Conservation (phyloP, 2,888 invertebrate species). For the Euzetes globulus region DNA sequence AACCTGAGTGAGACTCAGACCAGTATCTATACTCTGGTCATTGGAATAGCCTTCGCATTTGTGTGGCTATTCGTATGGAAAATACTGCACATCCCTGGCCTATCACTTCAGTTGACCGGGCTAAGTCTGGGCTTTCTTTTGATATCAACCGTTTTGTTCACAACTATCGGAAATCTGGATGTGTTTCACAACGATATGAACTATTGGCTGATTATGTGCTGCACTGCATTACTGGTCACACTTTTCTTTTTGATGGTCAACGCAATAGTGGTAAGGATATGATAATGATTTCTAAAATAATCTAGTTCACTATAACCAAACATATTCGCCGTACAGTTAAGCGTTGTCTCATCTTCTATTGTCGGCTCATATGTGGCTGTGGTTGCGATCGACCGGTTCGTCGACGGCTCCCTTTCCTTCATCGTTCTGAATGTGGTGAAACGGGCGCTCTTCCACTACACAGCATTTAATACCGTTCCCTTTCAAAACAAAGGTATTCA, state of each 20-base stretch:
- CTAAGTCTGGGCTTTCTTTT: conserved; percentile 58
- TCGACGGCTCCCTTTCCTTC: conserved; percentile 60
- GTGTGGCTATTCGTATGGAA: conserved; percentile 60
- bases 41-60: conserved; percentile 56
- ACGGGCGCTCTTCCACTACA: conserved; percentile 54
- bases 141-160: conserved; percentile 56
- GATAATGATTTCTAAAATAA: background rate
- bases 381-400: conserved; percentile 58
- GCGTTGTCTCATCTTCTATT: conserved; percentile 58
- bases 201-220: conserved; percentile 59
- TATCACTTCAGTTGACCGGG: conserved; percentile 56
- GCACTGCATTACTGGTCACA: conserved; percentile 52
- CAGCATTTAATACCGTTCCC: conserved; percentile 21
- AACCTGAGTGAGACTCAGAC: conserved; percentile 50
- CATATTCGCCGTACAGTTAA: too few species aligned
- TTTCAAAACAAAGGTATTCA: conserved; percentile 30
- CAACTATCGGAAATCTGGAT: conserved; percentile 55
- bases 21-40: conserved; percentile 44
- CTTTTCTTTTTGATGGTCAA: conserved; percentile 51
- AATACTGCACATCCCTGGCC: conserved; percentile 56
- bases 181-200: conserved; percentile 54
- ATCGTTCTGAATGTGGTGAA: conserved; percentile 61
- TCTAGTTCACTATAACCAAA: conserved; percentile 7
- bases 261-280: conserved; percentile 43
- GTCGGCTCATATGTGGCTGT: conserved; percentile 59